Evolutionary conservation across 2,113 vertebrate species (phyloP), one percentile per base, ranked within the genome.

Genomic region (Onychostoma macrolepis): DNA sequence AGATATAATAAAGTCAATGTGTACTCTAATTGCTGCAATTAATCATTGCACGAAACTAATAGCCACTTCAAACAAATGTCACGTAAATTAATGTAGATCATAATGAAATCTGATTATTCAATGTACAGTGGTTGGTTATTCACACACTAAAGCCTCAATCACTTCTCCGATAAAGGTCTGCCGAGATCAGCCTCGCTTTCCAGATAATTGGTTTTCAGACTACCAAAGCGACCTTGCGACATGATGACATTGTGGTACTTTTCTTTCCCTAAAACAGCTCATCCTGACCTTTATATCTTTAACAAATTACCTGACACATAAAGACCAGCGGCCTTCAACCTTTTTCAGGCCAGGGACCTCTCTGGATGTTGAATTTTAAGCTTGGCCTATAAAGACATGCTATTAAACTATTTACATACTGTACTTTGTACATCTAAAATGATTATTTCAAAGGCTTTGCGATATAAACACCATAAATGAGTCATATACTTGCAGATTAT

Each of bases 61-160:
- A 36, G 61, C 53, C 56, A 65, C 41, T 75, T 74, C 71, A 65
- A 75, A 76, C 53, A 63, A 43, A 43, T 82, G 80, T 48, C 53
- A 45, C 17, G 28, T 76, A 41, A 83, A 87, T 76, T 61, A 83
- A 75, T 82, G 79, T 63, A 74, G 30, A 82, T 87, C 33, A 30
- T 82, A 76, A 75, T 65, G 50, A 76, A 82, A 56, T 36, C 69
- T 63, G 80, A 87, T 83, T 50, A 83, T 61, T 75, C 69, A 63
- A 6, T 83, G 26, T 71, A 83, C 80, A 71, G 19, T 65, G 45
- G 13, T 24, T 41, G 28, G 63, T 74, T 69, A 30, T 84, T 53
- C 30, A 74, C 12, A 84, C 33, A 30, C 21, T 69, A 72, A 72
- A 53, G 82, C 28, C 45, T 84, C 65, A 26, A 84, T 69, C 43